A percentile compares a stretch with the other conserved stretches of the same genome.
Evolutionary conservation across 2,888 invertebrate species (phyloP).

Genomic region (Creontiades dilutus): DNA sequence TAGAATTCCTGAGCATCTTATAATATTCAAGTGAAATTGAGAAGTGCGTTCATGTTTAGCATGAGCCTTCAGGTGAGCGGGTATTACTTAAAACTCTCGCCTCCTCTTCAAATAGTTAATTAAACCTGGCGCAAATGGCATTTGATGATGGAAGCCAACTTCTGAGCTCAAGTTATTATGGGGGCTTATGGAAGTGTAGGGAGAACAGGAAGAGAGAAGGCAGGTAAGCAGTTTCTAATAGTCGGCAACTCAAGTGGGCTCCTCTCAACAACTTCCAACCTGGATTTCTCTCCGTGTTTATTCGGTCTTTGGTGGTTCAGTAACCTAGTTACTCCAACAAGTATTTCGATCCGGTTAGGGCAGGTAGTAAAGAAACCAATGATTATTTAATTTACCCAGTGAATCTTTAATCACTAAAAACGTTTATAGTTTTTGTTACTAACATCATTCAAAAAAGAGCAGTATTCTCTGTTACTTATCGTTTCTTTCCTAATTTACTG

Average conservation of each 20-base stretch:
- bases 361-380: too few relatives aligned
- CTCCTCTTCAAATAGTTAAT: conserved; percentile 12
- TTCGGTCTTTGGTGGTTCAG: not conserved
- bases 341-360: not conserved
- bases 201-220: not conserved
- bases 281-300: conserved; percentile 4
- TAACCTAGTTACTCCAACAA: not conserved
- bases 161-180: conserved; percentile 16
- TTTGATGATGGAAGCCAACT: not conserved
- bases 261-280: not conserved
- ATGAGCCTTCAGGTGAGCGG: not conserved
- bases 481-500: too few relatives aligned
- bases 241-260: conserved; percentile 9
- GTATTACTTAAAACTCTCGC: not conserved
- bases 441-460: too few relatives aligned
- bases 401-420: too few relatives aligned
- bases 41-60: not conserved
- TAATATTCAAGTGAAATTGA: not conserved
- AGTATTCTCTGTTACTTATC: too few relatives aligned
- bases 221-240: conserved; percentile 23
- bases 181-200: conserved; percentile 18
- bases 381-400: too few relatives aligned
- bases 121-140: conserved; percentile 15
- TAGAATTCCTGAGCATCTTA: not conserved
- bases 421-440: too few relatives aligned